Conservation (phyloP, 2,888 invertebrate genomes). For the Lampropteryx suffumata region DNA sequence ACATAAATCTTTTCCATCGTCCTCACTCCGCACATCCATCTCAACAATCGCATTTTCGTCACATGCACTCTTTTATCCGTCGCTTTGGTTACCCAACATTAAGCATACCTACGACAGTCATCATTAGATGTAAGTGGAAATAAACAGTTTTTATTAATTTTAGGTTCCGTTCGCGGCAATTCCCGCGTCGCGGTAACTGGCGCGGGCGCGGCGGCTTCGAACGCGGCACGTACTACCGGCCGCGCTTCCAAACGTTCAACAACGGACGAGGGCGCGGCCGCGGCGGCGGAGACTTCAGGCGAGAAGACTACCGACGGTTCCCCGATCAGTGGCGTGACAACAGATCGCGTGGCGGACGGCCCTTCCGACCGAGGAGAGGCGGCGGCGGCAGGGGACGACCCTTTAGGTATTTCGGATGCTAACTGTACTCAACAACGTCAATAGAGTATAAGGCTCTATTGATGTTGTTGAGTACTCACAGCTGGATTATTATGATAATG, state of each 20-base stretch:
- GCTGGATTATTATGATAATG: too few relatives aligned
- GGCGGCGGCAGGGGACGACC: conserved; percentile 71
- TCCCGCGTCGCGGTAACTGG: conserved; percentile 78
- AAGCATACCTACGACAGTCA: too few relatives aligned
- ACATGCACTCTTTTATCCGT: too few relatives aligned
- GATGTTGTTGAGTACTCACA: too few relatives aligned
- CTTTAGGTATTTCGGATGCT: conserved; percentile 69
- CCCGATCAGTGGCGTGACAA: conserved; percentile 60
- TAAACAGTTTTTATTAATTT: too few relatives aligned
- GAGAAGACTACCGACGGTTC: conserved; percentile 64
- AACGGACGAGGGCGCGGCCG: conserved; percentile 80
- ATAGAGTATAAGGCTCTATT: too few relatives aligned
- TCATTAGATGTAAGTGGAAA: too few relatives aligned
- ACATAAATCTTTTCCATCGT: too few relatives aligned
- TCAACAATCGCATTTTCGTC: too few relatives aligned
- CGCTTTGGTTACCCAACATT: too few relatives aligned
- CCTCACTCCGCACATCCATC: too few relatives aligned
- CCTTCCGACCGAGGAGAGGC: conserved; percentile 69
- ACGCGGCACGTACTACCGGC: conserved; percentile 90
- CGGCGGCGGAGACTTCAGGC: conserved; percentile 68
- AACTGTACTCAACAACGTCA: too few relatives aligned
- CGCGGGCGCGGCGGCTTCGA: conserved; percentile 85
- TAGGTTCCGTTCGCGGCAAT: conserved; percentile 56
- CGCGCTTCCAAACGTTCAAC: conserved; percentile 87
- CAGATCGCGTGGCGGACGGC: conserved; percentile 64